These are phyloP conservation scores for Teleogryllus oceanicus DNA, from an alignment of 2,888 invertebrate species.

Conservation along the genomic window DNA sequence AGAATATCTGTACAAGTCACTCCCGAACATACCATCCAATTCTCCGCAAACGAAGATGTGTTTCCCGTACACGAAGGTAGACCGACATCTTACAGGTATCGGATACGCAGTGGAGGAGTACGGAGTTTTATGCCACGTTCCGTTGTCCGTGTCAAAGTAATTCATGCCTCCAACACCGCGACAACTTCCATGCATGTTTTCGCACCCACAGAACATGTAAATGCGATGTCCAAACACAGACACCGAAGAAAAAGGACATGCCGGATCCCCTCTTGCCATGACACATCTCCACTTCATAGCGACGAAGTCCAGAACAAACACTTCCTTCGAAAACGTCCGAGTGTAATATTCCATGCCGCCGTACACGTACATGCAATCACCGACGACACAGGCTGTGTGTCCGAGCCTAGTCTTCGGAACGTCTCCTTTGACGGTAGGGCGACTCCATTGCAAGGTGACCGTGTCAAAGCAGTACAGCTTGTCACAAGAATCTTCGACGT, in stretches of 20 bases:
- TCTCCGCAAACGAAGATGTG: background rate
- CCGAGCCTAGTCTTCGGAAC: background rate
- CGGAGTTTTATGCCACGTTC: background rate
- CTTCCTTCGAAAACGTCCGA: background rate
- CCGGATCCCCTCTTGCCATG: background rate
- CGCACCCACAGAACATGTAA: background rate
- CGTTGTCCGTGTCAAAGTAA: background rate
- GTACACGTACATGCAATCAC: background rate
- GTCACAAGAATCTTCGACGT: background rate
- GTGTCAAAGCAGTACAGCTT: conserved; percentile 6
- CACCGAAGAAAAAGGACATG: background rate
- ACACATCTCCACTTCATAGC: background rate
- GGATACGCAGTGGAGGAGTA: background rate
- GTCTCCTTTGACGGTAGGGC: background rate
- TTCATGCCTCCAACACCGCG: background rate
- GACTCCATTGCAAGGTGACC: background rate
- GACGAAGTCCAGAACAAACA: background rate
- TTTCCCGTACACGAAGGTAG: background rate
- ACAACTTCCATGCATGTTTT: background rate
- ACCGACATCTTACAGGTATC: background rate
- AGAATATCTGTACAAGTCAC: background rate
- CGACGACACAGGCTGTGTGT: background rate
- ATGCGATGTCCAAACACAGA: background rate
- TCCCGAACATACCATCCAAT: background rate
- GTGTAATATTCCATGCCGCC: background rate